phyloP scores from a whole-genome alignment of 2,888 invertebrate species.

The Octonoba sinensis region DNA sequence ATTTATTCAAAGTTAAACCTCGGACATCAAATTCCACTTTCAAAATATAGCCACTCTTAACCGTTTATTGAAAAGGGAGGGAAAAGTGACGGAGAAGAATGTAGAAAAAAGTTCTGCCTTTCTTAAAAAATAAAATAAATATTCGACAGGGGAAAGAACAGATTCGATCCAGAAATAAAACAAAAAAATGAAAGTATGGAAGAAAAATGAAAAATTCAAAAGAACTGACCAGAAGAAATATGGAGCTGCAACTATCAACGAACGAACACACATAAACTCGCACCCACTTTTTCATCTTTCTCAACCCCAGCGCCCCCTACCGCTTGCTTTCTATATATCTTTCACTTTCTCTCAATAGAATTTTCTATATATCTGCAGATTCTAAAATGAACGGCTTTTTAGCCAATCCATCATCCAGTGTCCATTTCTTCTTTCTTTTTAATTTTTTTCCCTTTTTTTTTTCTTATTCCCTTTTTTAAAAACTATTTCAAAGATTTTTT shows the following conservation, averaged over 20 bases:
- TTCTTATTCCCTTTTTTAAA: neutral
- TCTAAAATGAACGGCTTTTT: constrained; percentile 57
- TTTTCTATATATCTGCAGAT: constrained; percentile 55
- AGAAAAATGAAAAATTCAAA: constrained; percentile 63
- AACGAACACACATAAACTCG: constrained; percentile 60
- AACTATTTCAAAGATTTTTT: constrained; percentile 15
- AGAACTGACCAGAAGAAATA: constrained; percentile 57
- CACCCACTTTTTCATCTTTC: constrained; percentile 59
- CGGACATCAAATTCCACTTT: constrained; percentile 23
- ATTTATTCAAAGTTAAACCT: constrained; percentile 16
- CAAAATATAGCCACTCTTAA: constrained; percentile 4
- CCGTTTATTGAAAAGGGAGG: constrained; percentile 26
- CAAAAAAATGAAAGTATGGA: constrained; percentile 16
- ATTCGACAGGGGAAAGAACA: constrained; percentile 18
- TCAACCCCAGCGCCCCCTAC: constrained; percentile 10
- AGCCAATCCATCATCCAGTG: constrained; percentile 53
- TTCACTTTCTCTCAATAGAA: constrained; percentile 43
- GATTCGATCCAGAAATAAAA: constrained; percentile 13
- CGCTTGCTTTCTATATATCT: neutral
- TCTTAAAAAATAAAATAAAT: constrained; percentile 13
- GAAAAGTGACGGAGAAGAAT: constrained; percentile 9
- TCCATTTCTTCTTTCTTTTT: constrained; percentile 15
- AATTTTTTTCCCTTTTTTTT: constrained; percentile 25
- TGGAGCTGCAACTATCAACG: constrained; percentile 62
- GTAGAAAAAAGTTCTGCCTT: constrained; percentile 3